Evolutionary conservation across 2,113 vertebrate genomes (phyloP), one percentile per base, ranked within the genome.

Genomic region (Lepisosteus osseus): DNA sequence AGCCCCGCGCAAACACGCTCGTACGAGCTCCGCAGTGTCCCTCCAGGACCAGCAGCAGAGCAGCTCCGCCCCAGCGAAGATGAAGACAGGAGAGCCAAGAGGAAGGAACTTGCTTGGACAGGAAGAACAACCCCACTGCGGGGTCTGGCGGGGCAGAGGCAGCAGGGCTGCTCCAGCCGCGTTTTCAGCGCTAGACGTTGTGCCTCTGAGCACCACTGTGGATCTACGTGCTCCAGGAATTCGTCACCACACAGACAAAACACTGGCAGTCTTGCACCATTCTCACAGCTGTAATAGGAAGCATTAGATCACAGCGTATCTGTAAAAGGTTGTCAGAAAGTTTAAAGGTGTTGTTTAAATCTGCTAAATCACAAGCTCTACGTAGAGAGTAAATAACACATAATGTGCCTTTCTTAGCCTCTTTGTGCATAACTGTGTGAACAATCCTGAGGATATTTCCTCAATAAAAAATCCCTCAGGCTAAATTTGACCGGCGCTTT

Each of bases 251-350:
- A 54, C 77, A 83, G 78, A 67, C 84, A 78, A 45, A n/a, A 17
- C 75, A 47, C 83, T 82, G 84, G 86, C 89, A 87, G 83, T 88
- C 86, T 83, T 84, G 83, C 83, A 82, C 88, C 88, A 90, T 89
- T 87, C 88, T 86, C 85, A 88, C 85, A 85, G 83, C 85, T 88
- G 85, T 85, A 88, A 82, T 82, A 51, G 47, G 47, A 51, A 51
- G 85, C 85, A 85, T 86, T 82, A 88, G 89, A 90, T 90, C 85
- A 90, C 83, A 74, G 76, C 42, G 78, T 80, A 82, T 80, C 84
- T 87, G 81, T 78, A 83, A 88, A 84, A 80, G 81, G 78, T 78
- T 85, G 86, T 89, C 87, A 83, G 84, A 75, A 84, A 81, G 78
- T 81, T 89, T 90, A 88, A 88, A 82, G 74, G 83, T 85, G 79